These are phyloP conservation scores for Syritta pipiens DNA, from an alignment of 2,888 invertebrate species.

Conservation along the genomic window DNA sequence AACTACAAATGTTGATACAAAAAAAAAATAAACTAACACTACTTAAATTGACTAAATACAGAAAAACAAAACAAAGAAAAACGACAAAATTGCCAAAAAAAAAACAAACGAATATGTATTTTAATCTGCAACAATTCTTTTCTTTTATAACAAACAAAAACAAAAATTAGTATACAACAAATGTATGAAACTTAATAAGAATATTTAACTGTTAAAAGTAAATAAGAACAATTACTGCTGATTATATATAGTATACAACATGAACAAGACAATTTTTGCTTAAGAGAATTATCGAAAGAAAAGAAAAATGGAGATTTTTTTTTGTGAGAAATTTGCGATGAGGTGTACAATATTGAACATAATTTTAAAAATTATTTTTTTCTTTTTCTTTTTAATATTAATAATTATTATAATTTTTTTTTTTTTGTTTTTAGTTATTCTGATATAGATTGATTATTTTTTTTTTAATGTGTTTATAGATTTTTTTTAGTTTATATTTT, in stretches of 20 bases:
- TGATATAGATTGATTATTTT: slow-evolving; percentile 34
- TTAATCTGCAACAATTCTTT: slow-evolving; percentile 41
- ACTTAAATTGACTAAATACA: no score
- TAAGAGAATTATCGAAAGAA: slow-evolving; percentile 31
- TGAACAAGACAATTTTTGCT: slow-evolving; percentile 53
- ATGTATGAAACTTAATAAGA: no score
- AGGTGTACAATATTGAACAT: slow-evolving; percentile 24
- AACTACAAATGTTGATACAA: slow-evolving; percentile 22
- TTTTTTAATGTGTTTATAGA: slow-evolving; percentile 41
- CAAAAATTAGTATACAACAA: slow-evolving; percentile 33
- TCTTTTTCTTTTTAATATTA: slow-evolving; percentile 22
- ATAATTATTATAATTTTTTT: slow-evolving; percentile 18
- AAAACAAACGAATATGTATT: slow-evolving; percentile 49
- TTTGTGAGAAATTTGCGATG: slow-evolving; percentile 31
- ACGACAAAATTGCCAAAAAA: slow-evolving; percentile 59
- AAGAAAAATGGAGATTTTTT: slow-evolving; percentile 19
- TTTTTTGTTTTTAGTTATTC: slow-evolving; percentile 22
- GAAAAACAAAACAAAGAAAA: slow-evolving; percentile 34
- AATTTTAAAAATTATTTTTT: slow-evolving; percentile 23
- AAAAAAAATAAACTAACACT: slow-evolving; percentile 34
- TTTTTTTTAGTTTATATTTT: slow-evolving; percentile 42
- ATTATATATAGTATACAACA: slow-evolving; percentile 34
- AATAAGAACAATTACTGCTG: slow-evolving; percentile 38
- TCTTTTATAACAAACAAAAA: slow-evolving; percentile 43
- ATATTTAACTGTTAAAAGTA: neutral